These are phyloP conservation scores for Neotragus moschatus DNA, from an alignment of 2,113 vertebrate species.

Conservation along the genomic window DNA sequence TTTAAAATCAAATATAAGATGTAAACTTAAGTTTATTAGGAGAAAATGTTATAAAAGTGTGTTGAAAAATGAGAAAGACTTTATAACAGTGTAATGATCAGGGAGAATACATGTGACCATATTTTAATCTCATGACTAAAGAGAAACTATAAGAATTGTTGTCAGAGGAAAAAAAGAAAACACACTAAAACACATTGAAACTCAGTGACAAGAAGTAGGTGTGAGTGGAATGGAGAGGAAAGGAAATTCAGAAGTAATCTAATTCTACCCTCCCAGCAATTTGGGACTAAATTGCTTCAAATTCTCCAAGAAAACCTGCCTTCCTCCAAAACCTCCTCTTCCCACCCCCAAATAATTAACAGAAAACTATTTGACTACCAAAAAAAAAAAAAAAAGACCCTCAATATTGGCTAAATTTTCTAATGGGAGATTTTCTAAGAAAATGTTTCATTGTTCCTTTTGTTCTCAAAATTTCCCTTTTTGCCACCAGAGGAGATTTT, in stretches of 20 bases:
- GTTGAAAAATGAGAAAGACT: constrained; percentile 27
- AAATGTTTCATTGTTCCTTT: constrained; percentile 41
- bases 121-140: constrained; percentile 38
- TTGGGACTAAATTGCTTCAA: not conserved
- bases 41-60: constrained; percentile 23
- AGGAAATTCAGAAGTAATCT: not conserved
- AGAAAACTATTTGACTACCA: not conserved
- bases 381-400: not conserved
- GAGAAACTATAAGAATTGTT: constrained; percentile 2
- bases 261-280: not conserved
- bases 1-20: constrained; percentile 24
- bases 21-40: not conserved
- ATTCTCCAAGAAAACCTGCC: not conserved
- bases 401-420: not conserved
- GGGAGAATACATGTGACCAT: not conserved
- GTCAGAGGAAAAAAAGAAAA: not conserved
- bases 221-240: not conserved
- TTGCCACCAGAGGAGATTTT: constrained; percentile 95
- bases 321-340: not conserved
- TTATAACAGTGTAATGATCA: not conserved
- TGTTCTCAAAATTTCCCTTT: constrained; percentile 85
- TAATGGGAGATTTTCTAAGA: constrained; percentile 42
- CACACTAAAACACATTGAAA: constrained; percentile 4
- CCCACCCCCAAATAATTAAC: constrained; percentile 12
- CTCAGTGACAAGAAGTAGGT: not conserved